Percentiles rank a stretch among this genome's conserved stretches.
Evolutionary conservation across 2,113 vertebrate species (phyloP).

Genomic region (Pangasianodon hypophthalmus): DNA sequence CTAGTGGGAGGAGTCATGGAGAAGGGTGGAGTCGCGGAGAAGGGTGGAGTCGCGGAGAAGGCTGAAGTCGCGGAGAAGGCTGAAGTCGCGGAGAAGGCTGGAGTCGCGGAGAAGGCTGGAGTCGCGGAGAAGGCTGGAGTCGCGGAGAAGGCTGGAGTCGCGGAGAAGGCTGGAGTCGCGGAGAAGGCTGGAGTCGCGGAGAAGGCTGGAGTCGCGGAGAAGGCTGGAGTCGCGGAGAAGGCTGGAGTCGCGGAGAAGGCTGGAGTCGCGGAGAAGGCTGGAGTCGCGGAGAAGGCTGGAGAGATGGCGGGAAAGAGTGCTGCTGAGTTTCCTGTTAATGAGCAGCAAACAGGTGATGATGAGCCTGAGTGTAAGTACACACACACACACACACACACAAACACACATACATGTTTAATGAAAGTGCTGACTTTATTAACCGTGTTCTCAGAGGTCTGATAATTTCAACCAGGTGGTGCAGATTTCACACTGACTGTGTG

Average conservation of each 20-base stretch:
- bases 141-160: background rate
- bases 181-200: background rate
- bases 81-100: background rate
- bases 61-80: background rate
- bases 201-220: background rate
- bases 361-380: background rate
- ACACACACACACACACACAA: conserved; percentile 24
- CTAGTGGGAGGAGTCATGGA: background rate
- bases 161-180: background rate
- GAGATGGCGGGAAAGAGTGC: background rate
- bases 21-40: background rate
- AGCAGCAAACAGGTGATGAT: background rate
- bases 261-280: background rate
- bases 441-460: background rate
- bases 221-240: background rate
- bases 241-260: background rate
- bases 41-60: background rate
- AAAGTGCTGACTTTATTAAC: background rate
- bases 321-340: background rate
- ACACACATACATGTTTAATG: background rate
- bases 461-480: background rate
- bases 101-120: background rate
- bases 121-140: background rate
- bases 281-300: background rate
- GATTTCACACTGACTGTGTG: conserved; percentile 65